Evolutionary conservation across 2,113 vertebrate genomes (phyloP), one percentile per base, ranked within the genome.

Genomic region (Sinocyclocheilus grahami): DNA sequence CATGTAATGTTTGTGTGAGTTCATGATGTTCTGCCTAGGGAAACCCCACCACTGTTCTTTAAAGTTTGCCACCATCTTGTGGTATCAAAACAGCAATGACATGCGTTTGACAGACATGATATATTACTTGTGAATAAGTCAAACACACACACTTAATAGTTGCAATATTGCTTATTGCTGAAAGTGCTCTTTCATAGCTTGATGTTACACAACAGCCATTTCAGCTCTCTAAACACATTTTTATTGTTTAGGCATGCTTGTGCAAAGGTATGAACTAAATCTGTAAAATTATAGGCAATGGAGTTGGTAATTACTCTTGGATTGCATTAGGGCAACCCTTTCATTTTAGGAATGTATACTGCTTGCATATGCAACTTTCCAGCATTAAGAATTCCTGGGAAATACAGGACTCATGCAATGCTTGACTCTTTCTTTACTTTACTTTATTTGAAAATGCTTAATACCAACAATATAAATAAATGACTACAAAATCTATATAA

Each of bases 31-130:
- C 51, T 39, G 22, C 20, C 24, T 79, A 39, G 85, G 85, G 78
- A 82, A 86, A 86, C 51, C 39, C 85, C 85, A 74, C 37, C 8
- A 27, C 33, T 58, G 51, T 58, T 58, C 33, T 62, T n/a, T 62
- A 82, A 48, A 67, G 65, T 88, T 83, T 88, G 87, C 87, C 86
- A 46, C 87, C 89, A 78, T 82, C 85, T 86, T 37, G 82, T 88
- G 87, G 85, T 76, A 51, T 72, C 20, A 74, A 37, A 22, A 13
- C 37, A 69, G 67, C 48, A 82, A 10, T 58, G 46, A 62, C 78
- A 46, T 37, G 76, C 3, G 6, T 65, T 62, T 14, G n/a, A n/a
- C 24, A 67, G 46, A 75, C 37, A 67, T 63, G 42, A 67, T 82
- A 16, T 72, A 16, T 48, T 39, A 48, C 42, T 69, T 27, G n/a